Evolutionary conservation across 2,113 vertebrate genomes (phyloP).

Genomic region (Stigmatopora argus): DNA sequence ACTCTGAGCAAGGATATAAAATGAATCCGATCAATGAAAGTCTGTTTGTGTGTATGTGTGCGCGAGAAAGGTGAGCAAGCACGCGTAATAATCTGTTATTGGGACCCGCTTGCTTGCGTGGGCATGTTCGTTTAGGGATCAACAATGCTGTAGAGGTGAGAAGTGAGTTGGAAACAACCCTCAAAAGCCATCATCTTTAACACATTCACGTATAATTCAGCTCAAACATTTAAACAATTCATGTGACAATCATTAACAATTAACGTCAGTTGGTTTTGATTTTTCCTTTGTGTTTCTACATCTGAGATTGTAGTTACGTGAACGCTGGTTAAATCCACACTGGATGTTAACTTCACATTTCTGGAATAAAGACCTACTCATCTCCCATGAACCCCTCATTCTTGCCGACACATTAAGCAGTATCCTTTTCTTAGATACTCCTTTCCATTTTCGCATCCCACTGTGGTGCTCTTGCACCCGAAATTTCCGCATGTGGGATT

Average conservation of each 20-base stretch:
- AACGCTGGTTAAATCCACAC: background rate
- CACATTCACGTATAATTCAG: background rate
- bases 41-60: background rate
- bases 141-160: constrained; percentile 54
- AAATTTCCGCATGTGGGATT: background rate
- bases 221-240: background rate
- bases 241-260: background rate
- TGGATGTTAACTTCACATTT: background rate
- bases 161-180: constrained; percentile 39
- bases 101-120: constrained; percentile 33
- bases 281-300: background rate
- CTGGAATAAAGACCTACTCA: background rate
- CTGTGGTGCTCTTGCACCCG: constrained; percentile 4
- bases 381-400: background rate
- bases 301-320: background rate
- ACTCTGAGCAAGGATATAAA: constrained; percentile 25
- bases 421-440: constrained; percentile 21
- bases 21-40: constrained; percentile 37
- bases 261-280: background rate
- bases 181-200: constrained; percentile 37
- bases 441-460: constrained; percentile 3
- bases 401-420: constrained; percentile 22
- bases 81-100: constrained; percentile 64
- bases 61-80: constrained; percentile 45
- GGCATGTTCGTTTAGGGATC: constrained; percentile 12